phyloP scores from a whole-genome alignment of 2,113 vertebrate genomes.

The Cryptomyrus ogoouensis region DNA sequence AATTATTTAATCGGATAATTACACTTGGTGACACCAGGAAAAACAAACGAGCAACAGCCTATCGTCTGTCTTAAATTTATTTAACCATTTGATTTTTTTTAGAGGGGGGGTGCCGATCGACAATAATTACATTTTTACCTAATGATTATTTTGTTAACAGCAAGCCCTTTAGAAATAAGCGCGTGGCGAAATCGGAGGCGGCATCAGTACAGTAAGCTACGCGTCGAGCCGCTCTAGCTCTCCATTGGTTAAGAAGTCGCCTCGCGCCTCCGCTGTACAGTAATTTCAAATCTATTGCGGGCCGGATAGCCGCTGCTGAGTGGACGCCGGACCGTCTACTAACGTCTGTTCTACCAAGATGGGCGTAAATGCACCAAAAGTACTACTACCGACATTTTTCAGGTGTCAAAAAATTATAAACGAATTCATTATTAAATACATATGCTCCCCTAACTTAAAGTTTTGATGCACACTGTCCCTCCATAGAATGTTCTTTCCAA shows the following conservation, averaged over 20 bases:
- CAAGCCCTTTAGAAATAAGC: not conserved
- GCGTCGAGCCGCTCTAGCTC: not conserved
- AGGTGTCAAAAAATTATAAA: not conserved
- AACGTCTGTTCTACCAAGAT: not conserved
- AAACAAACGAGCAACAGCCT: not conserved
- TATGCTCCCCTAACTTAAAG: not conserved
- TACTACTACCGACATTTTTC: not conserved
- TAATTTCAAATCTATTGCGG: not conserved
- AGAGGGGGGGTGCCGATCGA: not conserved
- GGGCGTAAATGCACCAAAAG: not conserved
- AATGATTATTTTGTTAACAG: not conserved
- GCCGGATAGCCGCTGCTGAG: not conserved
- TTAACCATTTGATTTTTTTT: not conserved
- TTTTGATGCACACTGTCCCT: not conserved
- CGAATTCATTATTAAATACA: not conserved
- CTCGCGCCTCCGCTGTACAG: not conserved
- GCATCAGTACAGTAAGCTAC: not conserved
- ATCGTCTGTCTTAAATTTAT: not conserved
- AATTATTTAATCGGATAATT: not conserved
- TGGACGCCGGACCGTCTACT: not conserved
- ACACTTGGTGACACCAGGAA: not conserved
- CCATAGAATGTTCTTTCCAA: not conserved
- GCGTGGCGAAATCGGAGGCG: not conserved
- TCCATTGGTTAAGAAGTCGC: not conserved
- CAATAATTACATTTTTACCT: not conserved